Evolutionary conservation across 2,113 vertebrate species (phyloP).

Genomic region (Gadus chalcogrammus): DNA sequence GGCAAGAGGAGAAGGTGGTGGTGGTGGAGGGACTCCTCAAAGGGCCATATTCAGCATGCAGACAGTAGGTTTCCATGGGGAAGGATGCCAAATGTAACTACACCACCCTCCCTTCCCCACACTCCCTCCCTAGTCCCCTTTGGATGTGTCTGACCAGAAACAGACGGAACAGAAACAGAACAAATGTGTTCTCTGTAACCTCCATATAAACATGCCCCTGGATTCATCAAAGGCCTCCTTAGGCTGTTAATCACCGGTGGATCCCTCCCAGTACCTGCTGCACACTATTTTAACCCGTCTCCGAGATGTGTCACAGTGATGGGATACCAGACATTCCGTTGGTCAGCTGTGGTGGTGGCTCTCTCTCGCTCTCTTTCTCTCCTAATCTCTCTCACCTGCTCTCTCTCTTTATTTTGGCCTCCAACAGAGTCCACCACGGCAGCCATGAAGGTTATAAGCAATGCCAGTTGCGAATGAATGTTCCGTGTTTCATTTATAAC

Average conservation of each 20-base stretch:
- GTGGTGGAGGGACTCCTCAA: conserved; percentile 31
- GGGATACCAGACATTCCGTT: no score
- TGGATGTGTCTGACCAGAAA: conserved; percentile 19
- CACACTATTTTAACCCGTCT: no score
- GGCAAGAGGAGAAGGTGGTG: no score
- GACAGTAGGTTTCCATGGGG: conserved; percentile 54
- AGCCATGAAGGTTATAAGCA: neutral
- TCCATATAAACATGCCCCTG: no score
- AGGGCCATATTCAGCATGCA: conserved; percentile 53
- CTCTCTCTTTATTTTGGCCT: neutral
- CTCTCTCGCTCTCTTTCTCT: no score
- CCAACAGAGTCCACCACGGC: neutral
- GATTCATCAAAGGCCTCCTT: no score
- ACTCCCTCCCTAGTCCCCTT: conserved; percentile 31
- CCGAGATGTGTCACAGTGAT: no score
- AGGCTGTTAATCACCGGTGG: no score
- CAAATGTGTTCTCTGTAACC: neutral
- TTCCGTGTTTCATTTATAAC: neutral
- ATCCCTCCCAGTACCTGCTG: no score
- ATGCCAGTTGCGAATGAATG: neutral
- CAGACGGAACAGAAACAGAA: neutral
- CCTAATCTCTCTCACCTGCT: no score
- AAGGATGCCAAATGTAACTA: conserved; percentile 55
- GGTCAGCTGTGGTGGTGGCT: no score
- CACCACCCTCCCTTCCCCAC: conserved; percentile 9